These are phyloP conservation scores for Hyphantria cunea DNA, from an alignment of 1,140 invertebrate genomes.

Conservation along the genomic window DNA sequence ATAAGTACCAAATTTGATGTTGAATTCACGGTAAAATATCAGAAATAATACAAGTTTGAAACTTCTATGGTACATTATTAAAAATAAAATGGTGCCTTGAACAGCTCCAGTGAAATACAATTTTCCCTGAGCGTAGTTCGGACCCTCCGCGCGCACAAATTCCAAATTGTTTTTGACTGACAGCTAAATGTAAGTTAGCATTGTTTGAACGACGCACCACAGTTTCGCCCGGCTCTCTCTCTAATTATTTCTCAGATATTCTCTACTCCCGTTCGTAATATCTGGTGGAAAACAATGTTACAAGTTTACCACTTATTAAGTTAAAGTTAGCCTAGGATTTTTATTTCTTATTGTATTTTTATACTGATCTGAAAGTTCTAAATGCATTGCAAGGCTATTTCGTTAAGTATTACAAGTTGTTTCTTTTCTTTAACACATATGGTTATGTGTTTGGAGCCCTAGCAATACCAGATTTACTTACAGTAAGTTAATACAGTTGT, in stretches of 20 bases:
- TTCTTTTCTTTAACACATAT: too few species aligned
- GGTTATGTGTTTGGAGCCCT: too few species aligned
- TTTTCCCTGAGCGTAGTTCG: slow-evolving; percentile 48
- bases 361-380: too few species aligned
- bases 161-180: slow-evolving; percentile 82
- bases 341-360: not conserved
- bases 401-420: too few species aligned
- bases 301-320: slow-evolving; percentile 4
- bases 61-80: not conserved
- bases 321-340: not conserved
- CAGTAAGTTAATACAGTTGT: too few species aligned
- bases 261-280: slow-evolving; percentile 11
- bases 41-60: too few species aligned
- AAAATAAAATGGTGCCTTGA: slow-evolving; percentile 1
- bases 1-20: too few species aligned
- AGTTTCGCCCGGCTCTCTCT: slow-evolving; percentile 64
- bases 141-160: slow-evolving; percentile 75
- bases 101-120: slow-evolving; percentile 52
- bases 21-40: too few species aligned
- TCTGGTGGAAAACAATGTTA: slow-evolving; percentile 3
- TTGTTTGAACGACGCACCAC: slow-evolving; percentile 76
- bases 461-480: too few species aligned
- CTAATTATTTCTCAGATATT: slow-evolving; percentile 63
- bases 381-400: too few species aligned
- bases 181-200: slow-evolving; percentile 81